phyloP scores from a whole-genome alignment of 1,140 invertebrate species.

The Drosophila subobscura region DNA sequence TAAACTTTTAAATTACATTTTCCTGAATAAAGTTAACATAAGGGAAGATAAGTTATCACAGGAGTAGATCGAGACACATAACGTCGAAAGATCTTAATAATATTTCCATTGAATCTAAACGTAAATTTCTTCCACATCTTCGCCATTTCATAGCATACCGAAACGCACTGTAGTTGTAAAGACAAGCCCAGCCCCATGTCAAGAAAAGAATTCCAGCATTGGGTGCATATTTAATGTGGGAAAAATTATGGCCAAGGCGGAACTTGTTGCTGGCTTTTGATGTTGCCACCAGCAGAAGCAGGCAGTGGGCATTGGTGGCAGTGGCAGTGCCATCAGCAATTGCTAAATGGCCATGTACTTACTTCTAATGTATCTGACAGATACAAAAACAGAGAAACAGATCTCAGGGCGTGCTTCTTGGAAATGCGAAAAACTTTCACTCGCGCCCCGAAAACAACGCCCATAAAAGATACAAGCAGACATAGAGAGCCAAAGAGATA shows the following conservation, averaged over 20 bases:
- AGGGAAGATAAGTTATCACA: no score
- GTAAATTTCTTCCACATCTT: not conserved
- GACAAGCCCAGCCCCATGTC: slow-evolving; percentile 1
- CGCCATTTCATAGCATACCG: not conserved
- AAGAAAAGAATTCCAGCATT: slow-evolving; percentile 29
- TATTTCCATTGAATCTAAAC: no score
- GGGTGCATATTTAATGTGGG: slow-evolving; percentile 72
- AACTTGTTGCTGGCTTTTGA: slow-evolving; percentile 50
- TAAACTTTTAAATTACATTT: no score
- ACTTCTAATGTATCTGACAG: slow-evolving; percentile 50
- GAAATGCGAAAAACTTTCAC: slow-evolving; percentile 72
- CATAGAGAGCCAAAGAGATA: not conserved
- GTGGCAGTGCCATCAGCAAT: slow-evolving; percentile 1
- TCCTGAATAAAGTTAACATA: no score
- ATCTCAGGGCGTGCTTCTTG: slow-evolving; percentile 49
- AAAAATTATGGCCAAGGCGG: slow-evolving; percentile 59
- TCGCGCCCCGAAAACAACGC: slow-evolving; percentile 54
- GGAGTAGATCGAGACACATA: no score
- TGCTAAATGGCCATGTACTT: slow-evolving; percentile 49
- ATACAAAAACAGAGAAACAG: slow-evolving; percentile 12
- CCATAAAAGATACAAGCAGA: slow-evolving; percentile 52
- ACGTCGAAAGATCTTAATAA: no score
- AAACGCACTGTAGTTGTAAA: slow-evolving; percentile 7
- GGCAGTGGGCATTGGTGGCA: not conserved
- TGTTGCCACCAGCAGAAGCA: slow-evolving; percentile 31